Percentiles rank a stretch among this genome's conserved stretches.
These are phyloP conservation scores for Callyntrura guangdongensis DNA, from an alignment of 2,888 invertebrate genomes.

Conservation along the genomic window DNA sequence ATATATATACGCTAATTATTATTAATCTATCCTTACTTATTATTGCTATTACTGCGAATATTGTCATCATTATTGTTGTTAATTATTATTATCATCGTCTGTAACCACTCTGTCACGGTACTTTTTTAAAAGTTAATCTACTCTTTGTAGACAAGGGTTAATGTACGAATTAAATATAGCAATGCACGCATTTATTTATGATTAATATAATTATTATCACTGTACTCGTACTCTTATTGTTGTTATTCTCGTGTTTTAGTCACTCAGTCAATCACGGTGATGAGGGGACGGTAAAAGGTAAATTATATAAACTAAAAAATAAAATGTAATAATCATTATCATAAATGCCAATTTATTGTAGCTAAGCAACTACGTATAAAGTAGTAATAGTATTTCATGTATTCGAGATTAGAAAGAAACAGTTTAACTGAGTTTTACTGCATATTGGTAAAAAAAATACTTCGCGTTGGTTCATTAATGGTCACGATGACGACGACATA, in stretches of 20 bases:
- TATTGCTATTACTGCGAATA: conserved; percentile 21
- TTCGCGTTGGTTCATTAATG: too few species aligned
- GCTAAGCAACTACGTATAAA: background rate
- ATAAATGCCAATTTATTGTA: background rate
- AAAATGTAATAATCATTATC: background rate
- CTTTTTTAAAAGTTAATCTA: too few species aligned
- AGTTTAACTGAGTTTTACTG: too few species aligned
- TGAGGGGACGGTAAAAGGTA: background rate
- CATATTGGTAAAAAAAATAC: too few species aligned
- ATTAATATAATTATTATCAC: background rate
- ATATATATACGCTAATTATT: background rate
- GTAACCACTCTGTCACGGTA: background rate
- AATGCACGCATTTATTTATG: conserved; percentile 48
- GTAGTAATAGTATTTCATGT: background rate
- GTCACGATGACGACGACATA: too few species aligned
- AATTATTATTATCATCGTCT: conserved; percentile 1
- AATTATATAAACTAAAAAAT: background rate
- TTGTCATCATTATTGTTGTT: conserved; percentile 35
- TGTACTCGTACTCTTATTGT: background rate
- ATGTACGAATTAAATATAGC: conserved; percentile 40
- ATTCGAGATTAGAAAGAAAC: background rate
- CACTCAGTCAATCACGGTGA: conserved; percentile 18
- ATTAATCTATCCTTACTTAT: conserved; percentile 9
- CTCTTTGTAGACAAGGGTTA: background rate
- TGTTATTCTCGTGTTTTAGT: conserved; percentile 48